Evolutionary conservation across 2,113 vertebrate genomes (phyloP), one percentile per base, ranked within the genome.

Genomic region (Epinephelus lanceolatus): DNA sequence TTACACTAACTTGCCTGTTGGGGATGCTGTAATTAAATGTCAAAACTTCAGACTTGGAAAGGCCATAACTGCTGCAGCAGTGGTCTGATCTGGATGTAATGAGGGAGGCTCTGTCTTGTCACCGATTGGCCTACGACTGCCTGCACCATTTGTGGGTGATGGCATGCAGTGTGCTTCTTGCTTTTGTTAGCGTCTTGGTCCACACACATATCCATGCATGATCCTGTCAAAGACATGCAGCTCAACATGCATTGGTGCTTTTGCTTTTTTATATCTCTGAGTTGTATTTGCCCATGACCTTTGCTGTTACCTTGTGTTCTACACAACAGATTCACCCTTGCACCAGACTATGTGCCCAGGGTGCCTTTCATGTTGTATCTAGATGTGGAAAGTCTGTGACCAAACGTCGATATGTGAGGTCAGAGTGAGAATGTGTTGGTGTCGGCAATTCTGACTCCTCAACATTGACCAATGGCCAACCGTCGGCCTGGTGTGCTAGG

Each of bases 21-120:
- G 72, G 76, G 79, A 79, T 82, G 76, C 37, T 76, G 67, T 79
- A 79, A 71, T 85, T 79, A 82, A 88, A 85, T 81, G 82, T 84
- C 81, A 81, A 81, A 68, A 68, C 77, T 49, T 85, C 74, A 78
- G 61, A 76, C 6, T 71, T 27, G 19, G 71, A 88, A 88, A 83
- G 79, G 78, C 83, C 83, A 85, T 37, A 76, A 49, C 68, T 71
- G 65, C 83, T 69, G 79, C 79, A 86, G 80, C 70, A 71, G 53
- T 40, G 30, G 71, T 77, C 72, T 70, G 76, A 74, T 78, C 40
- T 83, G 72, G 68, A 66, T 74, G 56, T 77, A 74, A 80, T 73
- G 75, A 85, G 76, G 30, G 67, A 79, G 45, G 60, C 49, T 69
- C 42, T 60, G 23, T 80, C 72, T 69, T 67, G 67, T 77, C 73